Evolutionary conservation across 2,113 vertebrate genomes (phyloP).

Genomic region (Muscicapa adusta): DNA sequence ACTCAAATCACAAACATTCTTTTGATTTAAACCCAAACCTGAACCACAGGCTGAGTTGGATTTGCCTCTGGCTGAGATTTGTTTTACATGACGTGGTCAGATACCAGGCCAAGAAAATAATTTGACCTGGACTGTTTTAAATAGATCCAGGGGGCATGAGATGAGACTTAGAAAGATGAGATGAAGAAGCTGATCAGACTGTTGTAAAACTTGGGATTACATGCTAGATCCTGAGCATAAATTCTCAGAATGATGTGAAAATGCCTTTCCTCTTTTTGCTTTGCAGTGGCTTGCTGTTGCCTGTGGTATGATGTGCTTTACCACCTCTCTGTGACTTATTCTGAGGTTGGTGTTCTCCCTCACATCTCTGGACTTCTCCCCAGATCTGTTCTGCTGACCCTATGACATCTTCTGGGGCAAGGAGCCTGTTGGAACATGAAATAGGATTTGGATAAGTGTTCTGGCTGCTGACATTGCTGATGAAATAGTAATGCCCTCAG

Average conservation of each 20-base stretch:
- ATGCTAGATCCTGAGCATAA: neutral
- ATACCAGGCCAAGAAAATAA: conserved; percentile 1
- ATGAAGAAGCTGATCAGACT: neutral
- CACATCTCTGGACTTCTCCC: neutral
- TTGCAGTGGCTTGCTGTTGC: neutral
- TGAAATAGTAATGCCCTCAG: neutral
- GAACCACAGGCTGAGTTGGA: neutral
- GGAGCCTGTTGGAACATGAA: neutral
- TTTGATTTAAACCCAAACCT: conserved; percentile 6
- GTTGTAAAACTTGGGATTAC: neutral
- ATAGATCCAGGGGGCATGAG: neutral
- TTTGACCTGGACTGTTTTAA: conserved; percentile 1
- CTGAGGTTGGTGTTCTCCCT: neutral
- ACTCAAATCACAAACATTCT: neutral
- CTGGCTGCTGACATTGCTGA: neutral
- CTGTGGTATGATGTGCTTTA: fast-evolving
- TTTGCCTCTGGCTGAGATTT: conserved; percentile 15
- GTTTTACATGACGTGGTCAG: neutral
- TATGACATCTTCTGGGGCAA: neutral
- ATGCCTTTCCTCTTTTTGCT: neutral
- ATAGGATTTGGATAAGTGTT: neutral
- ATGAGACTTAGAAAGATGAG: neutral
- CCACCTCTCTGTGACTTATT: neutral
- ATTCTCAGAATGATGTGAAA: neutral
- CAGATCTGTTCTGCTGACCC: neutral